Evolutionary conservation across 2,113 vertebrate species (phyloP), one percentile per base, ranked within the genome.

Genomic region (Gorsachius goisagi): DNA sequence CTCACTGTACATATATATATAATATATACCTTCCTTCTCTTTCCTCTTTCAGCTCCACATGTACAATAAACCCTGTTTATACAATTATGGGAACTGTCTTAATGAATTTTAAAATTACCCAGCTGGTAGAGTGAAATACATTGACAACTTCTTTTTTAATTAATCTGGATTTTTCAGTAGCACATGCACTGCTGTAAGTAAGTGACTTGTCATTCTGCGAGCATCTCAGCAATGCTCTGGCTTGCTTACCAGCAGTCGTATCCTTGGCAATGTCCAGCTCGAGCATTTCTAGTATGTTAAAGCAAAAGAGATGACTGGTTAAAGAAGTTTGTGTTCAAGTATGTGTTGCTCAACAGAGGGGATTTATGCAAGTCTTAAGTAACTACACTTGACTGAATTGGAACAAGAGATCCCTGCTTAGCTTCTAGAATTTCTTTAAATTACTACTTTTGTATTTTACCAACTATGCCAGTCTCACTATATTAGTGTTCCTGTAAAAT

Each of bases 31-130:
- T 93, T 93, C 89, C 88, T 94, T 92, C 77, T 96, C 71, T 89
- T 96, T 97, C 80, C 30, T 97, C 92, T 80, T 90, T 75, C 90
- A 96, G 92, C 64, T 89, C 94, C 96, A 97, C 59, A 27, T 97
- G 97, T 97, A 97, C 89, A 98, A 96, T 97, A 98, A 97, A 97
- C 63, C 90, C 96, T 97, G 95, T 98, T 98, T 98, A 96, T 97
- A 96, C 95, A 93, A 95, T 74, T 96, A 77, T 49, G 76, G 88
- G 88, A 93, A 92, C 81, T 96, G 95, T 96, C 95, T 84, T 97
- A 97, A 96, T 97, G 91, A 92, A 85, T 95, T 93, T 92, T 64
- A 86, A 87, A 84, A 85, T 76, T 56, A 88, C 73, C 22, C 35
- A 79, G 79, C 71, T 89, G 89, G 66, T 89, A 89, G 68, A 93